phyloP scores from a whole-genome alignment of 2,797 vertebrate genomes.

The Leontocebus nigricollis region DNA sequence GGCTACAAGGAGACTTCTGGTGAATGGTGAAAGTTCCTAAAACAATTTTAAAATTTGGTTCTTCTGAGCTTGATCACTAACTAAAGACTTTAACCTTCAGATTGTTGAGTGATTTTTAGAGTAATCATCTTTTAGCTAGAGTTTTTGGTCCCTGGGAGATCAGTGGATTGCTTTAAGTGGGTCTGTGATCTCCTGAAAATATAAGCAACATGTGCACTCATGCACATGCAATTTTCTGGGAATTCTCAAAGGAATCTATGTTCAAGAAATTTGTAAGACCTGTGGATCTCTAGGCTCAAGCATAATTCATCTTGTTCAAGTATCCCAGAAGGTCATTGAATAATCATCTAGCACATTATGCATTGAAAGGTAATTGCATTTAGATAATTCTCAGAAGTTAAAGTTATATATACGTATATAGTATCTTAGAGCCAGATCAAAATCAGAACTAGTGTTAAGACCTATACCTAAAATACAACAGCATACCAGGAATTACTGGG shows the following conservation, averaged over 20 bases:
- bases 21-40: background rate
- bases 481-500: background rate
- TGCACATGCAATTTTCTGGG: background rate
- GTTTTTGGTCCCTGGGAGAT: background rate
- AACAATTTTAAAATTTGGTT: background rate
- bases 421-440: no score
- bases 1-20: background rate
- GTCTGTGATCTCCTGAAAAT: background rate
- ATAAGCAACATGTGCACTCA: background rate
- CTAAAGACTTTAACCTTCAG: slow-evolving; percentile 2
- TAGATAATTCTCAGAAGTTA: background rate
- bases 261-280: background rate
- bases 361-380: background rate
- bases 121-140: background rate
- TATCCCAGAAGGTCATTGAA: background rate
- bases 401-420: background rate
- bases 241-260: background rate
- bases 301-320: background rate
- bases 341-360: background rate
- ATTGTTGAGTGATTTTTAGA: background rate
- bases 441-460: background rate
- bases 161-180: background rate
- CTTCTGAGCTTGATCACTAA: background rate
- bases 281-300: background rate
- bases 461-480: background rate